Conservation (phyloP, 2,113 vertebrate genomes). For the Callospermophilus lateralis region DNA sequence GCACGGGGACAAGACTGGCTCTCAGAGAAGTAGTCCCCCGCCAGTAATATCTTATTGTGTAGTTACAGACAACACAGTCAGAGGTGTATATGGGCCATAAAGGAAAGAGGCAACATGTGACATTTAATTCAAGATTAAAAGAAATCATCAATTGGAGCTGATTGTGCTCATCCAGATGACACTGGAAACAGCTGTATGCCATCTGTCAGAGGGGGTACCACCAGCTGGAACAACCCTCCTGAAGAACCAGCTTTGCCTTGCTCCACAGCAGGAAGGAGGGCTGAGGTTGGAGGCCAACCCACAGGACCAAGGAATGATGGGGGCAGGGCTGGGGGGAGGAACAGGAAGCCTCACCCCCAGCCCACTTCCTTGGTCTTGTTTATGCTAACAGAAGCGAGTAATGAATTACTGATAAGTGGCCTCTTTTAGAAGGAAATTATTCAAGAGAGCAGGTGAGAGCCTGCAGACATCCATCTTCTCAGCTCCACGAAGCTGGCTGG, state of each 20-base stretch:
- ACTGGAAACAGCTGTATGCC: conserved; percentile 67
- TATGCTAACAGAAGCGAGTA: conserved; percentile 70
- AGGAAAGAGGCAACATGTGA: conserved; percentile 73
- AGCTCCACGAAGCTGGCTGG: not conserved
- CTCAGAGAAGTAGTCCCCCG: not conserved
- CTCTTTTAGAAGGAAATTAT: conserved; percentile 80
- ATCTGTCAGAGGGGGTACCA: conserved; percentile 58
- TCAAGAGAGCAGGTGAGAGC: conserved; percentile 77
- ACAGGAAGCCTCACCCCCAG: not conserved
- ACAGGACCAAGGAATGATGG: conserved; percentile 39
- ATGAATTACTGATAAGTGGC: conserved; percentile 82
- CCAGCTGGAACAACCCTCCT: conserved; percentile 48
- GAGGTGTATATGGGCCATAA: conserved; percentile 37
- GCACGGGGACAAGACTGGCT: not conserved
- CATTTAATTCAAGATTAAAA: conserved; percentile 77
- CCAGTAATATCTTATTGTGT: conserved; percentile 35
- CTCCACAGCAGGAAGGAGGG: conserved; percentile 50
- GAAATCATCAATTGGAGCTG: conserved; percentile 66
- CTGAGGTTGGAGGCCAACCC: conserved; percentile 60
- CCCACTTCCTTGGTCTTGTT: conserved; percentile 57
- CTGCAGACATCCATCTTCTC: conserved; percentile 71
- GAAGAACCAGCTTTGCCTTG: not conserved
- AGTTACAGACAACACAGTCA: conserved; percentile 65
- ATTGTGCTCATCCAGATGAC: conserved; percentile 79
- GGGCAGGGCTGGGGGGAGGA: not conserved